phyloP scores from a whole-genome alignment of 2,888 invertebrate genomes.

The Hypsopygia costalis region DNA sequence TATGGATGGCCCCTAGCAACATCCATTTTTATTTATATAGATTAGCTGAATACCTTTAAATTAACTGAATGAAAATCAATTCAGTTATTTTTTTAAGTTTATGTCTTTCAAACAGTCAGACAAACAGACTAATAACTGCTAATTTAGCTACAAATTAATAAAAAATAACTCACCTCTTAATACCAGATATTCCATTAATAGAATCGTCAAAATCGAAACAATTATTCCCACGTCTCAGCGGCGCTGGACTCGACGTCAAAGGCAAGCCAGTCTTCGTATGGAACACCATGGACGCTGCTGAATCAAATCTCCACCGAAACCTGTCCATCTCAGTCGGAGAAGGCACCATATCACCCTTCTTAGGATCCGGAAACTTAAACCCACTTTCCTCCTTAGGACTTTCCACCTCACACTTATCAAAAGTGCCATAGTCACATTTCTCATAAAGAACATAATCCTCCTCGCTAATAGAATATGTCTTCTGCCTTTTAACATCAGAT shows the following conservation, averaged over 20 bases:
- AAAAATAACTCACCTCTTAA: conserved; percentile 89
- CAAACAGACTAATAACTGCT: no score
- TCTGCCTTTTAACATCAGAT: conserved; percentile 53
- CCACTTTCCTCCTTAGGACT: conserved; percentile 47
- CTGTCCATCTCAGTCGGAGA: conserved; percentile 85
- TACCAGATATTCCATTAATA: conserved; percentile 88
- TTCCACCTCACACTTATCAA: conserved; percentile 47
- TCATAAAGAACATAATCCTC: conserved; percentile 63
- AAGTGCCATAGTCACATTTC: conserved; percentile 68
- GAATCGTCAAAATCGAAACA: conserved; percentile 93
- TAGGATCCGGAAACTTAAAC: conserved; percentile 47
- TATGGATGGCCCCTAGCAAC: no score
- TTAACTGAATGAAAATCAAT: no score
- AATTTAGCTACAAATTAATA: not conserved
- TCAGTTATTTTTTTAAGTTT: no score
- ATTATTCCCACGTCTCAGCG: conserved; percentile 86
- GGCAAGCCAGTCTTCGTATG: conserved; percentile 90
- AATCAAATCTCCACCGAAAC: conserved; percentile 87
- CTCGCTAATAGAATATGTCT: conserved; percentile 58
- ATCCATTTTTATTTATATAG: no score
- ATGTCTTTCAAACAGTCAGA: no score
- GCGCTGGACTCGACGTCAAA: conserved; percentile 92
- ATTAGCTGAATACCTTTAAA: no score
- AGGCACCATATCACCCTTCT: conserved; percentile 74
- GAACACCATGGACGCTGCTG: conserved; percentile 91